Percentiles rank a stretch among this genome's conserved stretches.
Conservation (phyloP, 2,113 vertebrate species). For the Protobothrops flavoviridis region DNA sequence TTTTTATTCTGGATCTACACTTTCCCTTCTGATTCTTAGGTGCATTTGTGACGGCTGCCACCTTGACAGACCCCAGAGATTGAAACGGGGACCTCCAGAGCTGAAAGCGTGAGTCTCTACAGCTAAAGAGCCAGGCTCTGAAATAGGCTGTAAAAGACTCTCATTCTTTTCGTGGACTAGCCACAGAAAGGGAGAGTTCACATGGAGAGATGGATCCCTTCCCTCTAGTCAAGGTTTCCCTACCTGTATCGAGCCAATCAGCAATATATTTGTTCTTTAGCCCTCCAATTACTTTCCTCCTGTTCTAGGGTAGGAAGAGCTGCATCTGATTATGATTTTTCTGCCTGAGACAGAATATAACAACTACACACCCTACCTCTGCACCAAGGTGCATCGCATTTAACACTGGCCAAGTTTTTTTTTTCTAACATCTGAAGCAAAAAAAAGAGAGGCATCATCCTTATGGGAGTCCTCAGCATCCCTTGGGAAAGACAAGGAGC, state of each 20-base stretch:
- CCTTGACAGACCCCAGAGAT: conserved; percentile 39
- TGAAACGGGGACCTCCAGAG: conserved; percentile 39
- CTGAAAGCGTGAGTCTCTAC: conserved; percentile 41
- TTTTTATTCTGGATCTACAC: conserved; percentile 47
- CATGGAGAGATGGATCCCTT: not conserved
- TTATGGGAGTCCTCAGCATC: not conserved
- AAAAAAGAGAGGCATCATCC: not conserved
- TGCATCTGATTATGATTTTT: not conserved
- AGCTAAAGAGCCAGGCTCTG: conserved; percentile 38
- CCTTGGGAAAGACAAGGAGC: not conserved
- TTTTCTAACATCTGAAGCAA: not conserved
- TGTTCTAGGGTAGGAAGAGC: not conserved
- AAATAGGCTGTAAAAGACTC: conserved; percentile 33
- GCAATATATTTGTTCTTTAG: not conserved
- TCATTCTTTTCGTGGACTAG: conserved; percentile 15
- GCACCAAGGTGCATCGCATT: not conserved
- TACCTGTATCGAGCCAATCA: conserved; percentile 6
- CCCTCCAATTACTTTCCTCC: not conserved
- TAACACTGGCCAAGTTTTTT: not conserved
- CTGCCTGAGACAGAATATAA: not conserved
- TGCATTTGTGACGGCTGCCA: conserved; percentile 36
- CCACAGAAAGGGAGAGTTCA: not conserved
- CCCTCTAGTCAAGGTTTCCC: conserved; percentile 11
- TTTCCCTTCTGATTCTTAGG: conserved; percentile 54
- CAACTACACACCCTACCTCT: not conserved